Base-by-base conservation (phyloP, 2,797 vertebrate species). In the Hafferia zeledoni region DNA sequence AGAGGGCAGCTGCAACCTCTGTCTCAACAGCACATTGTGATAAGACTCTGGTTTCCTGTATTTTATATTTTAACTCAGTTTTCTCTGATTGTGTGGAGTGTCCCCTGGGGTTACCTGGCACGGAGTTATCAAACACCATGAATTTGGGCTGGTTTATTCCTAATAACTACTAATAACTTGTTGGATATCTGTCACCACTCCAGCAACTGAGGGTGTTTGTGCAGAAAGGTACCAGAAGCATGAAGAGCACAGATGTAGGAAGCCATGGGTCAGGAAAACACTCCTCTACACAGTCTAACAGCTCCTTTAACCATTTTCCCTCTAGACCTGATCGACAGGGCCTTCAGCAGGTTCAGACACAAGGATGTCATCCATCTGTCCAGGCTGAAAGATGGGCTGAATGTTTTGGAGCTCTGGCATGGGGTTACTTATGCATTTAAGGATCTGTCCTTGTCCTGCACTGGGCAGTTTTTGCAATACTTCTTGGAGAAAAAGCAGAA, bases 361-460 rank as follows among this genome's bases (percentile, higher is more conserved):
- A 96, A 97, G 17, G 98, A 99, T 2, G 94, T 98, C 0, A 94
- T 99, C 68, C 97, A 92, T 49, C 55, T 99, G 4, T 96, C 97
- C 75, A 97, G 70, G 63, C 89, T 99, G 92, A 98, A 96, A 84
- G 95, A 97, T 0, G 98, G 98, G 19, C 96, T 99, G 88, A 98
- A 98, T 1, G 44, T 99, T 83, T 86, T 99, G 96, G 99, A 99
- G 97, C 98, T 99, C 60, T 99, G 99, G 98, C 98, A 99, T 1
- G 99, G 99, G 39, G 94, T 97, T 41, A 99, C 99, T 0, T 95
- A 98, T 1, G 98, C 99, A 0, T 99, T 99, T 90, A 99, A 99
- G 97, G 99, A 99, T 95, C 96, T 99, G 77, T 98, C 99, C 17
- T 98, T 99, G 98, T 98, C 97, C 77, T 99, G 99, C 93, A 98